phyloP scores from a whole-genome alignment of 2,888 invertebrate genomes.

The Nomada ferruginata region DNA sequence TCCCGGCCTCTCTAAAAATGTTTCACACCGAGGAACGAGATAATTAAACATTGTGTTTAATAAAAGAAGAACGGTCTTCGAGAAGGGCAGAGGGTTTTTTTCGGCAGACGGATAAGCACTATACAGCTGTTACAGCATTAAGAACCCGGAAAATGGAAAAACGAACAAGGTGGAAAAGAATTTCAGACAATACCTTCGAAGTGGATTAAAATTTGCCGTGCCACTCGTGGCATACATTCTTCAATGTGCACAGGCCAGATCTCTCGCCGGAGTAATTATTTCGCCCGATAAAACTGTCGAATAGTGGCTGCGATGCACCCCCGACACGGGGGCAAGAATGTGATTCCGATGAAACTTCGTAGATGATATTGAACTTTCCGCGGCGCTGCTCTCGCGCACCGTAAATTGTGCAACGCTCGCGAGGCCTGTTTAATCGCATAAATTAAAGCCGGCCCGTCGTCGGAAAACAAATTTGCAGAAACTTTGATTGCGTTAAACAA shows the following conservation, averaged over 20 bases:
- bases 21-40: no score
- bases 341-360: conserved; percentile 29
- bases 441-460: conserved; percentile 34
- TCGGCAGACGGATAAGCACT: no score
- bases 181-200: background rate
- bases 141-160: background rate
- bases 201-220: background rate
- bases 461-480: conserved; percentile 48
- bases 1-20: no score
- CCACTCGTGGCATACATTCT: background rate
- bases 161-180: background rate
- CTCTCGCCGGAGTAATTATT: conserved; percentile 12
- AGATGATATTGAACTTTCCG: conserved; percentile 40
- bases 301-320: background rate
- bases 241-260: background rate
- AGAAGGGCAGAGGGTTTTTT: no score
- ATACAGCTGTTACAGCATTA: no score
- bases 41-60: no score
- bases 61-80: no score
- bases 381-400: background rate
- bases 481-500: conserved; percentile 56
- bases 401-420: conserved; percentile 2
- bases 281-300: conserved; percentile 13
- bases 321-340: background rate
- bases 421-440: conserved; percentile 52